These are phyloP conservation scores for Gryllus longicercus DNA, from an alignment of 2,888 invertebrate species.

Conservation along the genomic window DNA sequence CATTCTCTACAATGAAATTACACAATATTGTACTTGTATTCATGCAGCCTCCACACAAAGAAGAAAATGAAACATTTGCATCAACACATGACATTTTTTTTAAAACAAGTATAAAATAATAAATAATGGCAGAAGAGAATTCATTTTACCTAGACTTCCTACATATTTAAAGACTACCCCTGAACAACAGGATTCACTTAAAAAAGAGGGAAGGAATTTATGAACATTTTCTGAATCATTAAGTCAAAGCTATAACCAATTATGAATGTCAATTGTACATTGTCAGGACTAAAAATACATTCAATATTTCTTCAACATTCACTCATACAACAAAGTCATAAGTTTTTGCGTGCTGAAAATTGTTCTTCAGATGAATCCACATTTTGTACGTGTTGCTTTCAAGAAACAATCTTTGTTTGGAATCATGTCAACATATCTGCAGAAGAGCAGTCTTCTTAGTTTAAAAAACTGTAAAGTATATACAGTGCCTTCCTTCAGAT, in stretches of 20 bases:
- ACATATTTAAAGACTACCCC: not conserved
- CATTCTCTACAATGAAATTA: not conserved
- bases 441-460: not conserved
- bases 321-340: not conserved
- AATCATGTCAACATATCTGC: not conserved
- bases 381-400: not conserved
- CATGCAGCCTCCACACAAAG: not conserved
- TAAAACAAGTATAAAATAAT: conserved; percentile 17
- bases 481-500: not conserved
- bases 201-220: not conserved
- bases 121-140: not conserved
- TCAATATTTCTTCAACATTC: conserved; percentile 6
- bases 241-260: not conserved
- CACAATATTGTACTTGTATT: not conserved
- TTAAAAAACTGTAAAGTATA: not conserved
- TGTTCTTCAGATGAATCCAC: not conserved
- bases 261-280: not conserved
- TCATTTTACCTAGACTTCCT: not conserved
- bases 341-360: not conserved
- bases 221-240: conserved; percentile 7
- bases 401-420: not conserved
- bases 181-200: not conserved
- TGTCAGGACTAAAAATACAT: conserved; percentile 17
- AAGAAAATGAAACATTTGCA: not conserved
- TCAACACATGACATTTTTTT: not conserved